Evolutionary conservation across 2,888 invertebrate genomes (phyloP).

Genomic region (Volucella inanis): DNA sequence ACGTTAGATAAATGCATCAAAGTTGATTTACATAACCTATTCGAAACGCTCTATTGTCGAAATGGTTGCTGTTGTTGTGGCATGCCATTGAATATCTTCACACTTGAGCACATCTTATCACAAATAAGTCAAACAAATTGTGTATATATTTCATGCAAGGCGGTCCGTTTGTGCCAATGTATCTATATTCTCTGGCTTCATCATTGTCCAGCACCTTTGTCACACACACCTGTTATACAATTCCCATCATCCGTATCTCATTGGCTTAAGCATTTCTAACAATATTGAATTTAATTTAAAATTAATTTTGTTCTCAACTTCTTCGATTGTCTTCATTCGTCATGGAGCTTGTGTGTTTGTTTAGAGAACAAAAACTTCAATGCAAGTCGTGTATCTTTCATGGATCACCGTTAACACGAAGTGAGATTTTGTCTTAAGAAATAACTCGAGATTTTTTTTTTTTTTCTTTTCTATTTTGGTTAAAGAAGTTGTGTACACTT

Average conservation of each 20-base stretch:
- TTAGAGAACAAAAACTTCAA: neutral
- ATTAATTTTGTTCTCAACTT: conserved; percentile 60
- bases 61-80: conserved; percentile 25
- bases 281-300: conserved; percentile 60
- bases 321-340: conserved; percentile 50
- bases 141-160: conserved; percentile 48
- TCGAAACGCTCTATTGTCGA: conserved; percentile 37
- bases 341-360: conserved; percentile 29
- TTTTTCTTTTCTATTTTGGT: neutral
- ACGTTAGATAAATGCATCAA: conserved; percentile 49
- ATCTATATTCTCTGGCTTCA: conserved; percentile 8
- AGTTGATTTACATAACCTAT: conserved; percentile 56
- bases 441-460: conserved; percentile 30
- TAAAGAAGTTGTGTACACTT: conserved; percentile 2
- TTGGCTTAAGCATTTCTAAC: conserved; percentile 5
- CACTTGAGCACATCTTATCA: conserved; percentile 27
- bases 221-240: conserved; percentile 52
- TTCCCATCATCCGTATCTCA: conserved; percentile 30
- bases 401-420: neutral
- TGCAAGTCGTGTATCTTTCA: conserved; percentile 3
- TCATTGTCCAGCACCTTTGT: conserved; percentile 42
- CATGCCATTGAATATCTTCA: conserved; percentile 51
- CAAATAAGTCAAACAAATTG: conserved; percentile 67
- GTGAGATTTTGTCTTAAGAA: conserved; percentile 1
- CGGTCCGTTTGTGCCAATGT: conserved; percentile 44